These are phyloP conservation scores for Melanotus villosus DNA, from an alignment of 2,888 invertebrate species.

Conservation along the genomic window DNA sequence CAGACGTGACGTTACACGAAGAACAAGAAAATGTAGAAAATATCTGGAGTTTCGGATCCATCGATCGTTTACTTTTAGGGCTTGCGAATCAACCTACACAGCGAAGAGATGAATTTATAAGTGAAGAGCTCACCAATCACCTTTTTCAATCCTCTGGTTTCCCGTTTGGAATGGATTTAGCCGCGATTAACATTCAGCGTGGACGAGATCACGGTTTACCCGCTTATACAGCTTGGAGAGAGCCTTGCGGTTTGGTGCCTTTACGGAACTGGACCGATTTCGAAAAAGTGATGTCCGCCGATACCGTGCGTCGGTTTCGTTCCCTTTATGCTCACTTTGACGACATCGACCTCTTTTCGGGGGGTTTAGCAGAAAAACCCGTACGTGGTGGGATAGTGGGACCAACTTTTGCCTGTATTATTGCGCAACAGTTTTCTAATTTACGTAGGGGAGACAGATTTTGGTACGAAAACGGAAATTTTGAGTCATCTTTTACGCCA, in stretches of 20 bases:
- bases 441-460: constrained; percentile 84
- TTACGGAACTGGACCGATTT: constrained; percentile 81
- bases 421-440: constrained; percentile 88
- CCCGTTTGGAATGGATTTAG: constrained; percentile 87
- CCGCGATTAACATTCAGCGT: constrained; percentile 89
- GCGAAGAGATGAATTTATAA: constrained; percentile 86
- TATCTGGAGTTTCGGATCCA: constrained; percentile 84
- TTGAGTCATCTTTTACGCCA: constrained; percentile 82
- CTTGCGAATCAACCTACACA: constrained; percentile 84
- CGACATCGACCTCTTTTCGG: constrained; percentile 89
- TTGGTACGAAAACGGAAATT: constrained; percentile 87
- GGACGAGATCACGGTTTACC: constrained; percentile 91
- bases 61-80: constrained; percentile 84
- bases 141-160: constrained; percentile 82
- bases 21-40: constrained; percentile 80
- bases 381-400: constrained; percentile 86
- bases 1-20: constrained; percentile 87
- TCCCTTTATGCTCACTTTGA: constrained; percentile 75
- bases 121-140: constrained; percentile 85
- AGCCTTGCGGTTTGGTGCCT: constrained; percentile 81
- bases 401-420: constrained; percentile 90
- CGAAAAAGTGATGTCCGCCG: constrained; percentile 76
- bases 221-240: constrained; percentile 84
- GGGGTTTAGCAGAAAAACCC: constrained; percentile 86
- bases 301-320: constrained; percentile 75